These are phyloP conservation scores for Philypnodon macrostomus DNA, from an alignment of 2,797 vertebrate species.

Conservation along the genomic window DNA sequence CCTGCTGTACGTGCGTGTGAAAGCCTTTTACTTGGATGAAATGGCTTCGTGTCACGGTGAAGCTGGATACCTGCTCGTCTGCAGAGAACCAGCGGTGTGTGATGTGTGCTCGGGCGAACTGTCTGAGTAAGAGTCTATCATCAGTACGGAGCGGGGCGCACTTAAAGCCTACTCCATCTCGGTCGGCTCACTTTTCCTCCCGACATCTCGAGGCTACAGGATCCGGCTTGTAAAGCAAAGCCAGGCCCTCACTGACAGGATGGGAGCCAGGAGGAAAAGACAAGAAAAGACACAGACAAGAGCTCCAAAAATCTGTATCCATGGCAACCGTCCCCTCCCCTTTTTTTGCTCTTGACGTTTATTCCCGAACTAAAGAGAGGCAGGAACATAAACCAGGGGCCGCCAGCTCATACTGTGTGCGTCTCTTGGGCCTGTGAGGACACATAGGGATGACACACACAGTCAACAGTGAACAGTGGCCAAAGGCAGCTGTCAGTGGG, in stretches of 20 bases:
- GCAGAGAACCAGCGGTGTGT: conserved; percentile 2
- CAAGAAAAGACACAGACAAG: conserved; percentile 12
- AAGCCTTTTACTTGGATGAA: neutral
- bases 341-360: conserved; percentile 37
- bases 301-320: conserved; percentile 58
- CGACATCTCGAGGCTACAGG: conserved; percentile 32
- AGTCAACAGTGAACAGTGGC: conserved; percentile 17
- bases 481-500: conserved; percentile 41
- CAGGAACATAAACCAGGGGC: conserved; percentile 42
- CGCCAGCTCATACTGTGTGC: conserved; percentile 30
- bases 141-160: conserved; percentile 20
- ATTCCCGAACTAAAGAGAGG: conserved; percentile 42
- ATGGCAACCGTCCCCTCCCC: conserved; percentile 67
- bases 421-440: conserved; percentile 7
- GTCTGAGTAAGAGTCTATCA: conserved; percentile 22
- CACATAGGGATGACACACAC: conserved; percentile 11
- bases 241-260: conserved; percentile 41
- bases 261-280: conserved; percentile 14
- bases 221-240: conserved; percentile 31
- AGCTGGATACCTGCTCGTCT: neutral
- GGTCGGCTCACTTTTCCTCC: conserved; percentile 25
- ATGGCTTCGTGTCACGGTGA: conserved; percentile 3
- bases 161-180: conserved; percentile 30
- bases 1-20: neutral
- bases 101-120: conserved; percentile 12